Evolutionary conservation across 2,797 vertebrate species (phyloP), one percentile per base, ranked within the genome.

Genomic region (Botia kubotai): DNA sequence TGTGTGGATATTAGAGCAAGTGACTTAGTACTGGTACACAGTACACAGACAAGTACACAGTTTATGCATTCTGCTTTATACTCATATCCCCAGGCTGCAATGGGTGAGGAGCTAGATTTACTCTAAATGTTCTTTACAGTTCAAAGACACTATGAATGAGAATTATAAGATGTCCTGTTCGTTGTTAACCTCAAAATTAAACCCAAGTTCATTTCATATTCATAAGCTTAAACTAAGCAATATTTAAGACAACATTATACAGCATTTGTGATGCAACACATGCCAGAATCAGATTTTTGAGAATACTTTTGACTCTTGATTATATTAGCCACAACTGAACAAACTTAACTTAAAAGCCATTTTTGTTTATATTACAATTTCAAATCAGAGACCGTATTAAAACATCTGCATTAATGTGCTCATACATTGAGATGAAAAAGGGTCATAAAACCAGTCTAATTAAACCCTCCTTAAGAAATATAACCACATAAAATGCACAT

Each of bases 21-120:
- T 65, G 67, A 78, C 77, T 79, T 77, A n/a, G n/a, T n/a, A n/a
- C n/a, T n/a, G n/a, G 23, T 26, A 26, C 23, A 26, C 23, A 26
- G 23, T 26, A 26, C 23, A 26, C 23, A 26, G 76, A 78, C 67
- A 62, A 63, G 23, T 50, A 50, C 43, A 78, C 67, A 63, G 55
- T 77, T 77, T 62, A 63, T 33, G 67, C 48, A 63, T 71, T 79
- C 57, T 0, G 33, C 23, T 62, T 70, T 50, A 17, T 17, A 58
- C 65, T 50, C 57, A 50, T 53, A 79, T 72, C 57, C 66, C 17
- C 23, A 70, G 43, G 55, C 67, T 50, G 17, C 17, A 36, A 26
- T 19, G 17, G 58, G 6, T 50, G 6, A 69, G 36, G 65, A 55
- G 58, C 21, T 29, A 17, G 2, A 69, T 58, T 60, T 50, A 62